phyloP scores from a whole-genome alignment of 2,113 vertebrate species.

The Cyprinodon tularosa region DNA sequence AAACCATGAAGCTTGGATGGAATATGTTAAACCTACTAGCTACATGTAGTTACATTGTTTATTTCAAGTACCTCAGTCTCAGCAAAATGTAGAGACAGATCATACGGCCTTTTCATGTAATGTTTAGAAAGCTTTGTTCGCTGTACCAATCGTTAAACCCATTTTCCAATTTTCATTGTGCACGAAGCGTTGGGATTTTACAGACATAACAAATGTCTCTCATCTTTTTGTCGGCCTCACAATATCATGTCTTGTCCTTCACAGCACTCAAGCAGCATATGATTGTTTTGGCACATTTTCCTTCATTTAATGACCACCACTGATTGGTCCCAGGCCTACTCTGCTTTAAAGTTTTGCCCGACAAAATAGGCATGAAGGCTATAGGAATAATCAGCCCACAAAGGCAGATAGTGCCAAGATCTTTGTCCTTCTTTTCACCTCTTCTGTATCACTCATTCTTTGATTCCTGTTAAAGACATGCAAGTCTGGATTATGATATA shows the following conservation, averaged over 20 bases:
- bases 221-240: conserved; percentile 10
- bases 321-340: conserved; percentile 64
- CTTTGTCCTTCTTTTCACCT: background rate
- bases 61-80: background rate
- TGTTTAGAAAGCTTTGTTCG: background rate
- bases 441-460: conserved; percentile 22
- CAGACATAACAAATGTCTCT: conserved; percentile 23
- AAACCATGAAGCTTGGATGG: background rate
- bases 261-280: conserved; percentile 8
- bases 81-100: background rate
- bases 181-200: background rate
- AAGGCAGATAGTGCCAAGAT: conserved; percentile 45
- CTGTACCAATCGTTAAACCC: background rate
- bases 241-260: conserved; percentile 12
- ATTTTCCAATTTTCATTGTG: background rate
- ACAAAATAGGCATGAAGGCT: conserved; percentile 68
- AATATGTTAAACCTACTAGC: background rate
- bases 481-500: conserved; percentile 52
- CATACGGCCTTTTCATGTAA: background rate
- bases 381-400: conserved; percentile 58
- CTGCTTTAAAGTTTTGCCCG: conserved; percentile 55
- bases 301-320: conserved; percentile 53
- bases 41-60: background rate
- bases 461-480: conserved; percentile 21
- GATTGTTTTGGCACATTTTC: conserved; percentile 58